Conservation (phyloP, 2,888 invertebrate species). For the Diarsia dahlii region DNA sequence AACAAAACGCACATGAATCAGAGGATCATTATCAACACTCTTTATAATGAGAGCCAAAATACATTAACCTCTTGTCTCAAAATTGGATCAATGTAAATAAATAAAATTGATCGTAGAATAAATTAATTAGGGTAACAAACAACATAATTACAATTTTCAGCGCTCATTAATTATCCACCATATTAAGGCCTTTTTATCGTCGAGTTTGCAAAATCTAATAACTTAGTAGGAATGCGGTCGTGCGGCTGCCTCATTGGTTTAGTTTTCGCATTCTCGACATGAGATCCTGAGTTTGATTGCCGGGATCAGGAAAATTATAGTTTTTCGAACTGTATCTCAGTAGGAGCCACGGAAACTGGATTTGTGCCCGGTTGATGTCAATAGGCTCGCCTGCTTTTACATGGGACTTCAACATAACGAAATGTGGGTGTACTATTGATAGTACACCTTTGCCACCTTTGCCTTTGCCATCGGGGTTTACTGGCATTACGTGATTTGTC, state of each 20-base stretch:
- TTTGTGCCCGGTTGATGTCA: not conserved
- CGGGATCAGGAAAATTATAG: not conserved
- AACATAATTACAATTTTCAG: slow-evolving; percentile 5
- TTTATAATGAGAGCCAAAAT: not conserved
- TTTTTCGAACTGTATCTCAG: not conserved
- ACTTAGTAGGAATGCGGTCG: not conserved
- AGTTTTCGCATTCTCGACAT: not conserved
- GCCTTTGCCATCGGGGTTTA: too few relatives aligned
- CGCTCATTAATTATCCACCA: slow-evolving; percentile 1
- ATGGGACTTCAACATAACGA: not conserved
- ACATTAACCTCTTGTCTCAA: slow-evolving; percentile 1
- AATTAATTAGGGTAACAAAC: slow-evolving; percentile 28
- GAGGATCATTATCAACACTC: too few relatives aligned
- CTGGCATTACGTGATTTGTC: too few relatives aligned
- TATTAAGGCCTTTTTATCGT: not conserved
- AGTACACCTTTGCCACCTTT: too few relatives aligned
- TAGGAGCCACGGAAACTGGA: not conserved
- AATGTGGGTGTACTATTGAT: not conserved
- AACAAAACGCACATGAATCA: too few relatives aligned
- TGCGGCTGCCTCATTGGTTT: not conserved
- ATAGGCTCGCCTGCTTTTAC: not conserved
- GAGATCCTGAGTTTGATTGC: not conserved
- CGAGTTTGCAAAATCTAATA: slow-evolving; percentile 9
- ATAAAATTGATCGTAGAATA: slow-evolving; percentile 37
- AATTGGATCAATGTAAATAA: slow-evolving; percentile 19